Evolutionary conservation across 2,888 invertebrate species (phyloP).

Genomic region (Yponomeuta plumbellus): DNA sequence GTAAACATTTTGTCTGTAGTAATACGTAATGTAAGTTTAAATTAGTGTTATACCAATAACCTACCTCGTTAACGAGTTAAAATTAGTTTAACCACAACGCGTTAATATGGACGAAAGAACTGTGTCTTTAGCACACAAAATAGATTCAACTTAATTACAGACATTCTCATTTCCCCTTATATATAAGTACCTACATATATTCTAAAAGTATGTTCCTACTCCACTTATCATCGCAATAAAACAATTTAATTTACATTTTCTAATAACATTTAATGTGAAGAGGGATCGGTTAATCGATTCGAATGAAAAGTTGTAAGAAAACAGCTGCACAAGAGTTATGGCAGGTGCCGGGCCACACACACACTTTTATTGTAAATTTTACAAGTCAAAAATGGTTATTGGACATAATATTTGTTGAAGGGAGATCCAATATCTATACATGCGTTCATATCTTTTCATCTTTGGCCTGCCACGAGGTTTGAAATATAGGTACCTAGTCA

Average conservation of each 20-base stretch:
- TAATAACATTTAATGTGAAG: neutral
- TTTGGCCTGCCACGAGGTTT: neutral
- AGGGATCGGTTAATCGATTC: neutral
- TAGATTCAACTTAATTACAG: too few relatives aligned
- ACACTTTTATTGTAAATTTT: neutral
- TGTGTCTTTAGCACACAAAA: too few relatives aligned
- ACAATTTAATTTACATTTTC: neutral
- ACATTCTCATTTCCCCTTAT: too few relatives aligned
- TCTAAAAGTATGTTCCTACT: neutral
- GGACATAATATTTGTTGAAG: neutral
- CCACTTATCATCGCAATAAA: neutral
- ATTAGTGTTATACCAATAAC: too few relatives aligned
- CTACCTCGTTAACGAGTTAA: too few relatives aligned
- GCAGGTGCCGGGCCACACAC: neutral
- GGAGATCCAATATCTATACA: neutral
- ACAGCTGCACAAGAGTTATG: neutral
- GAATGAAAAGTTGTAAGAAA: conserved; percentile 1
- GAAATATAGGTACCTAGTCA: too few relatives aligned
- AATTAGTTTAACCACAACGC: too few relatives aligned
- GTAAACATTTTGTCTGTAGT: too few relatives aligned
- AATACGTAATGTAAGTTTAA: too few relatives aligned
- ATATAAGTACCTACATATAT: too few relatives aligned
- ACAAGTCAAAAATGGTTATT: neutral
- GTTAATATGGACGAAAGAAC: too few relatives aligned
- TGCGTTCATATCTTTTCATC: neutral